A percentile compares a stretch with the other conserved stretches of the same genome.
phyloP scores from a whole-genome alignment of 2,797 vertebrate species.

The Chiroxiphia lanceolata region DNA sequence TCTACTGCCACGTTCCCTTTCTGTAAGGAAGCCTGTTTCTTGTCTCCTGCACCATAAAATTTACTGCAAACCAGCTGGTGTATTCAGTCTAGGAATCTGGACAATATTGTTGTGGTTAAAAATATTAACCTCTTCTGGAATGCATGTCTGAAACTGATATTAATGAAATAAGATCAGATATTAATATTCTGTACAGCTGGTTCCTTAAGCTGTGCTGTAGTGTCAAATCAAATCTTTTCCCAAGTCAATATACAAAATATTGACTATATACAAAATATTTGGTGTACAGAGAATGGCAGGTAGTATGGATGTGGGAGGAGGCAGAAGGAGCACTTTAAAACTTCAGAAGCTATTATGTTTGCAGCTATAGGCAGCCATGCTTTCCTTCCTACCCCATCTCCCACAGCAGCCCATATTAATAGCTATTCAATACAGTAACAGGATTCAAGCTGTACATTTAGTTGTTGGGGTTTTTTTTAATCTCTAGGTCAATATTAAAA shows the following conservation, averaged over 20 bases:
- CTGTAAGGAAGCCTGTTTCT: conserved; percentile 1
- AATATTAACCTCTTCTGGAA: conserved; percentile 53
- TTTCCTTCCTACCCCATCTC: neutral
- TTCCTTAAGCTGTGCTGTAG: conserved; percentile 40
- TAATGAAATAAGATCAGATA: conserved; percentile 53
- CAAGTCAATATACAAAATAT: neutral
- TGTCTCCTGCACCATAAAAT: conserved; percentile 7
- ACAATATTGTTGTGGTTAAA: conserved; percentile 44
- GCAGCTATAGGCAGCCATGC: neutral
- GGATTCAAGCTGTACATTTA: conserved; percentile 7
- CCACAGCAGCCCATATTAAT: neutral
- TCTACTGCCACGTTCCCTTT: neutral
- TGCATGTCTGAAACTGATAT: conserved; percentile 45
- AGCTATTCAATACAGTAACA: conserved; percentile 39
- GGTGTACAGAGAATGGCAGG: conserved; percentile 1
- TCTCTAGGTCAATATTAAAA: conserved; percentile 49
- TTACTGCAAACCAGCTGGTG: conserved; percentile 53
- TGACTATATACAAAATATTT: too few relatives aligned
- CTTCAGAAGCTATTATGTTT: neutral
- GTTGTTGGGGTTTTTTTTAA: conserved; percentile 27
- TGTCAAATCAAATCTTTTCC: conserved; percentile 30
- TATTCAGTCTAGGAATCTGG: neutral
- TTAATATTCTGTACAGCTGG: conserved; percentile 35
- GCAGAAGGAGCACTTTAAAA: neutral
- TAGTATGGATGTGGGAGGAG: neutral